Percentiles rank a stretch among this genome's conserved stretches.
Conservation (phyloP, 2,113 vertebrate genomes). For the Podocnemis expansa region DNA sequence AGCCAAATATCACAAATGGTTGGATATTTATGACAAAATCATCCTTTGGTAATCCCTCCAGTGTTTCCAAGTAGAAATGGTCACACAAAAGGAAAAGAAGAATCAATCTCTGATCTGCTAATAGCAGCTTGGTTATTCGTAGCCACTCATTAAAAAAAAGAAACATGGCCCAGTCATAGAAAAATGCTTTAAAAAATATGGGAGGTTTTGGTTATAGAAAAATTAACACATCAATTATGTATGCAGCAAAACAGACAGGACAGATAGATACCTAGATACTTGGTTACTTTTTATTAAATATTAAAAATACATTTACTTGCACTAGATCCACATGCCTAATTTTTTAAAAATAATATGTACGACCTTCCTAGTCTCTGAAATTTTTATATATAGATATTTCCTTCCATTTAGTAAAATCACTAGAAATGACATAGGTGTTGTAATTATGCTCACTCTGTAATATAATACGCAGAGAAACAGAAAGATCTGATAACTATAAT, state of each 20-base stretch:
- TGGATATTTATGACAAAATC: not conserved
- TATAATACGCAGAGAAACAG: not conserved
- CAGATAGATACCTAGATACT: not conserved
- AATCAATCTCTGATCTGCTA: too few species aligned
- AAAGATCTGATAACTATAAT: not conserved
- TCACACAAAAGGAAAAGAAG: not conserved
- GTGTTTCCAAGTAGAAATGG: not conserved
- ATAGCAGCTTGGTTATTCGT: too few species aligned
- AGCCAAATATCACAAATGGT: not conserved
- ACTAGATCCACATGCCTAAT: not conserved
- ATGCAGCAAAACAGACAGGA: not conserved
- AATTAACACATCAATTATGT: not conserved
- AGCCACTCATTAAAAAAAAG: not conserved
- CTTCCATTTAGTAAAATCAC: not conserved
- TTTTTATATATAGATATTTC: not conserved
- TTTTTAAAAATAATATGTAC: not conserved
- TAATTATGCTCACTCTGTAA: not conserved
- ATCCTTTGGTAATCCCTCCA: not conserved
- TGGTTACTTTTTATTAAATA: not conserved
- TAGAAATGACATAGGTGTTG: not conserved
- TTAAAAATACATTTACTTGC: not conserved
- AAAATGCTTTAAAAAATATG: not conserved
- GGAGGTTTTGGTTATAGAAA: not conserved
- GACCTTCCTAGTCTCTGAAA: not conserved
- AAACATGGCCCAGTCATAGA: not conserved